Evolutionary conservation across 1,140 invertebrate genomes (phyloP), one percentile per base, ranked within the genome.

Genomic region (Zaprionus taronus): DNA sequence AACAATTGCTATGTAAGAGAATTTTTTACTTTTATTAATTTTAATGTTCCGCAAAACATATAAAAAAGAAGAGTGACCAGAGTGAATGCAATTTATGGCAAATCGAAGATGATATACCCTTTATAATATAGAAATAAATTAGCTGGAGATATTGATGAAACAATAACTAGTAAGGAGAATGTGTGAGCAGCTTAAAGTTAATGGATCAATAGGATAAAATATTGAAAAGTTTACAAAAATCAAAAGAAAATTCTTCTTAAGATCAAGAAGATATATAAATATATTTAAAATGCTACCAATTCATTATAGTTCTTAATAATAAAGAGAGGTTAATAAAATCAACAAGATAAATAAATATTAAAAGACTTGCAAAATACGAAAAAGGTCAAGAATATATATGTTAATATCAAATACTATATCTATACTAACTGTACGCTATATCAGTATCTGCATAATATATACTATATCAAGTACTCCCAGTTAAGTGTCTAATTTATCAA

Each of bases 41-140:
- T 87, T 77, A 80, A 86, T 86, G 73, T 83, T 66, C 62, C 14
- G 34, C 51, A 73, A 79, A 85, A 70, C 34, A 79, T 76, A 63
- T 58, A 67, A 69, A 84, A 49, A 20, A 24, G 20, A 24, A 51
- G 41, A 47, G 41, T 47, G 41, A 17, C 7, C 41, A 47, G 41
- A 17, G n/a, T 17, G 41, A 24, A 7, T 24, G 1, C 5, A 4
- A 9, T 22, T 22, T 5, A 4, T 49, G 3, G 6, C 15, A 44
- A 47, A n/a, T 11, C n/a, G n/a, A 5, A 20, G 20, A 22, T 14
- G 5, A 51, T 5, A 51, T 24, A 51, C 47, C 2, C 47, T 51
- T 22, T 47, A n/a, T 17, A 17, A 7, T 38, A 34, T 34, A 34
- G 9, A 38, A n/a, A 2, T n/a, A 7, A 4, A 44, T 44, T 44